Base-by-base conservation (phyloP, 2,113 vertebrate genomes). In the Vulpes vulpes region DNA sequence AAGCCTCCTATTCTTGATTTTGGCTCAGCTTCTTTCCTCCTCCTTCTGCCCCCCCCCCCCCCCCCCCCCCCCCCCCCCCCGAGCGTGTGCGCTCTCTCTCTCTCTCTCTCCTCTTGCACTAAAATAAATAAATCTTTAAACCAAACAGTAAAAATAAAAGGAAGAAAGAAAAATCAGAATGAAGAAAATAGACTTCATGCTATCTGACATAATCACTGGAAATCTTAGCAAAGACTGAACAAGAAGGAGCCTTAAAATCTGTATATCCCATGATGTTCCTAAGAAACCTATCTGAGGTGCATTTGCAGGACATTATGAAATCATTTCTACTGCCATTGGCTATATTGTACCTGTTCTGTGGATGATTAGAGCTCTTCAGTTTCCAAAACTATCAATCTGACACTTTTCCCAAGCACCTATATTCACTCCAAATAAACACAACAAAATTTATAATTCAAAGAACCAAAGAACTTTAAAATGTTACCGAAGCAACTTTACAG, bases 371-470 rank as follows among this genome's bases (percentile, higher is more conserved):
- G 92, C 96, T 94, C 96, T 97, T 98, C 97, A 97, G 96, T 98
- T 98, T 96, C 97, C 98, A 98, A 98, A 98, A 97, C 95, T 97
- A 93, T 97, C 97, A 98, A 98, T 98, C 83, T 98, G 97, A 97
- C 96, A 98, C 95, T 93, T 98, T 98, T 97, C 97, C 98, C 0
- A 0, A 98, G 88, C 96, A 97, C 91, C 91, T 98, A 98, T 38
- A 94, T 94, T 98, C 95, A 97, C 97, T 98, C 98, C 87, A 97
- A 98, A 98, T 94, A 96, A 98, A 98, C 98, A 99, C 98, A 98
- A 99, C 98, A 98, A 96, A 96, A 96, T 96, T 90, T 97, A 30
- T 95, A 98, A 98, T 97, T 98, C 94, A 98, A 97, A 98, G 92
- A 97, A 97, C 83, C 95, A 98, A 98, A 87, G 32, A 97, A 98